These are phyloP conservation scores for Helicoverpa zea DNA, from an alignment of 1,140 invertebrate genomes.

Conservation along the genomic window DNA sequence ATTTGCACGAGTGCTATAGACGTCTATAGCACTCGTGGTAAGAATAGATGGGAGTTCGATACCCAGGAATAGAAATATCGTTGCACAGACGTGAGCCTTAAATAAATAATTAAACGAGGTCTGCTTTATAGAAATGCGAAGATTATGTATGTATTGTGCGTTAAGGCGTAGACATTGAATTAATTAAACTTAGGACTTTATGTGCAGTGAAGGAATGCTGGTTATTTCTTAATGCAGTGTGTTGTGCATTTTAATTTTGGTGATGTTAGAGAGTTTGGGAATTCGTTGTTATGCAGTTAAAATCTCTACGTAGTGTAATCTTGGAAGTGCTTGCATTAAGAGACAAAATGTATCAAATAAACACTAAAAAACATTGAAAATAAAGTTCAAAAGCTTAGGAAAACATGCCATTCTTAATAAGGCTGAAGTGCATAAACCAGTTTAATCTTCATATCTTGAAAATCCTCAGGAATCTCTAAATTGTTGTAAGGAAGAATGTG, in stretches of 20 bases:
- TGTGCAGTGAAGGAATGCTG: slow-evolving; percentile 1
- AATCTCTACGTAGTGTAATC: too few species aligned
- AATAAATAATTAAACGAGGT: neutral
- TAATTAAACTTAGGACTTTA: slow-evolving; percentile 1
- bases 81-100: neutral
- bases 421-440: too few species aligned
- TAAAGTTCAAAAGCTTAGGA: too few species aligned
- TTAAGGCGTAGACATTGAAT: neutral
- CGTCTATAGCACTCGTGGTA: neutral
- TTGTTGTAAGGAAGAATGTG: neutral
- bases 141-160: neutral
- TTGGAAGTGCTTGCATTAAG: too few species aligned
- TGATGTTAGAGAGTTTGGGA: neutral
- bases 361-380: too few species aligned
- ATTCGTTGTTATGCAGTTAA: neutral
- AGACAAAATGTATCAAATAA: too few species aligned
- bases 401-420: too few species aligned
- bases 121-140: neutral
- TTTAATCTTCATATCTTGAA: too few species aligned
- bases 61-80: neutral
- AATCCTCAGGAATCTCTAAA: neutral
- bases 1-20: slow-evolving; percentile 4
- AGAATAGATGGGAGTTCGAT: neutral
- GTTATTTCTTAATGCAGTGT: neutral
- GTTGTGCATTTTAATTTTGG: neutral